A percentile compares a stretch with the other conserved stretches of the same genome.
Evolutionary conservation across 2,113 vertebrate genomes (phyloP).

Genomic region (Solea senegalensis): DNA sequence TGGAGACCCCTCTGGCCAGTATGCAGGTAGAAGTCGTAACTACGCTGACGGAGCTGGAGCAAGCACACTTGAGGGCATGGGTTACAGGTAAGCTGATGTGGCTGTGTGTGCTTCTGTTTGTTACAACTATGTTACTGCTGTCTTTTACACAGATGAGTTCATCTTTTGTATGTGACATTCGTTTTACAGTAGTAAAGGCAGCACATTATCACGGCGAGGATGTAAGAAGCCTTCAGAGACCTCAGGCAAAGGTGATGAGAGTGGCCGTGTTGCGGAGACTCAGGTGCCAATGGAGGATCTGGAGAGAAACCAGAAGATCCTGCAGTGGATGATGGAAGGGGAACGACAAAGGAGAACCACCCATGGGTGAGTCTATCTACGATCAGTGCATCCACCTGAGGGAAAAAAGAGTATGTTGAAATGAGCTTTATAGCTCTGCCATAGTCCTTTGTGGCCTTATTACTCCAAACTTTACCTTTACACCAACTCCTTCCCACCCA

Average conservation of each 20-base stretch:
- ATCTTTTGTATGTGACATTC: constrained; percentile 3
- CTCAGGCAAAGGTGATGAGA: constrained; percentile 80
- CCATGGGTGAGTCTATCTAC: constrained; percentile 84
- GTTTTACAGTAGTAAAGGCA: constrained; percentile 86
- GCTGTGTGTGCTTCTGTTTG: not conserved
- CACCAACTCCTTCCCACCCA: too few relatives aligned
- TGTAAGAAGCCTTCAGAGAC: constrained; percentile 85
- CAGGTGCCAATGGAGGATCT: constrained; percentile 86
- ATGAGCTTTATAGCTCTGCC: too few relatives aligned
- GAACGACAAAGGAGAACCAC: constrained; percentile 90
- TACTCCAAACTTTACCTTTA: too few relatives aligned
- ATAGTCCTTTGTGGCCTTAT: too few relatives aligned
- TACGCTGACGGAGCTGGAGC: constrained; percentile 84
- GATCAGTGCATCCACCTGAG: not conserved
- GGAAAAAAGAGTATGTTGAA: not conserved
- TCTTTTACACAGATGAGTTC: not conserved
- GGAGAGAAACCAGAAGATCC: constrained; percentile 94
- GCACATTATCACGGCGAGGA: constrained; percentile 84
- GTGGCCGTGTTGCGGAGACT: constrained; percentile 78
- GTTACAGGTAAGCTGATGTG: constrained; percentile 83
- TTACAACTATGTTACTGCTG: constrained; percentile 31
- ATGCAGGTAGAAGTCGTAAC: constrained; percentile 85
- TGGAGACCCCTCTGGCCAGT: constrained; percentile 82
- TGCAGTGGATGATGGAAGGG: constrained; percentile 98
- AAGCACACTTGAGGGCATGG: constrained; percentile 81